phyloP scores from a whole-genome alignment of 2,888 invertebrate species.

The Odontocolon sp. region DNA sequence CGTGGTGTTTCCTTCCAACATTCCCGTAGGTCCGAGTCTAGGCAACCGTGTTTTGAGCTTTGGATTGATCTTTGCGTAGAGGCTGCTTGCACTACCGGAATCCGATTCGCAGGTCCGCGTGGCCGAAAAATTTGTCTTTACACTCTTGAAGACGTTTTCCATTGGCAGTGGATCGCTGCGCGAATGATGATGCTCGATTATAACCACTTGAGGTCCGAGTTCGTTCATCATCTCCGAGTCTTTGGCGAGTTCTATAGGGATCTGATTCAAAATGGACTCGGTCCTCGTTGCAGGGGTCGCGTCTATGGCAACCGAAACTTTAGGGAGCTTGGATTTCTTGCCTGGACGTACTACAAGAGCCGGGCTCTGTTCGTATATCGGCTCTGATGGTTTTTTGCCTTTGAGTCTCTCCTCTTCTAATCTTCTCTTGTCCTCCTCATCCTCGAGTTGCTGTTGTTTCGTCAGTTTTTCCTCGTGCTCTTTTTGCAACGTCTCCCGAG shows the following conservation, averaged over 20 bases:
- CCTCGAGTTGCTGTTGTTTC: conserved; percentile 74
- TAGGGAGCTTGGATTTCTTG: conserved; percentile 83
- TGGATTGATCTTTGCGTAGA: conserved; percentile 78
- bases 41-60: conserved; percentile 74
- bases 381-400: conserved; percentile 68
- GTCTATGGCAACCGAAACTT: conserved; percentile 90
- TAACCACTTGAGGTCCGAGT: conserved; percentile 74
- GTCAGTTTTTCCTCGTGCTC: conserved; percentile 76
- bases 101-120: conserved; percentile 76
- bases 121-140: conserved; percentile 76
- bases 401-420: conserved; percentile 62
- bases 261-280: conserved; percentile 87
- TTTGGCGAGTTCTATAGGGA: conserved; percentile 89
- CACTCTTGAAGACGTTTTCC: conserved; percentile 75
- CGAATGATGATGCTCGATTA: conserved; percentile 79
- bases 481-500: conserved; percentile 77
- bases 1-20: conserved; percentile 39
- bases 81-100: conserved; percentile 76
- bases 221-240: conserved; percentile 63
- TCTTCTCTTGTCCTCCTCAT: conserved; percentile 63
- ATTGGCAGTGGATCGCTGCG: conserved; percentile 78
- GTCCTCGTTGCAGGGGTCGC: conserved; percentile 90
- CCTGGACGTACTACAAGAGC: conserved; percentile 74
- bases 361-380: conserved; percentile 75
- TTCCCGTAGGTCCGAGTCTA: conserved; percentile 53